Base-by-base conservation (phyloP, 1,140 invertebrate species). In the Cyclargus thomasi region DNA sequence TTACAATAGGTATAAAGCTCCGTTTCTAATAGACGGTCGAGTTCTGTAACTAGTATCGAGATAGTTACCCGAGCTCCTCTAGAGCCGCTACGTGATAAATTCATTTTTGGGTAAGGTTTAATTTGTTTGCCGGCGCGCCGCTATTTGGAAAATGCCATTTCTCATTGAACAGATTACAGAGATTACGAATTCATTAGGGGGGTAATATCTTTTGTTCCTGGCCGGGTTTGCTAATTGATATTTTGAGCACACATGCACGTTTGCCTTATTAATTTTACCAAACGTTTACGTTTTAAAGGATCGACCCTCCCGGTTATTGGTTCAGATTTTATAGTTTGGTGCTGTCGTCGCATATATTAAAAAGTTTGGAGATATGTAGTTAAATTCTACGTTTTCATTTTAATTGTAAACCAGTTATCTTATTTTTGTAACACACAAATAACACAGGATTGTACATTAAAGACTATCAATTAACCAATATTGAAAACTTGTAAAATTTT, bases 141-240 rank as follows among this genome's bases (percentile, higher is more conserved):
- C 80, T 83, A 85, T 86, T 87, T 74, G 79, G 80, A 81, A 86
- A 86, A 85, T 76, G 80, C 84, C 81, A 86, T 90, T 82, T 84
- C 85, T 90, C 87, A 88, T 85, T 86, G 84, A 87, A 87, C 81
- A 86, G 87, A 90, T 90, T 88, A 88, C 80, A 59, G 79, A 86
- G 85, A 88, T 90, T 90, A 88, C 83, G 78, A 88, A 88, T 90
- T 90, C 85, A 90, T 90, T 87, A 86, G 85, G 85, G 85, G 75
- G 70, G 73, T 75, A 74, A 77, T 89, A 85, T 86, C 84, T 86
- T 86, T 85, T 84, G 81, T 81, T 79, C 67, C 67, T 70, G 75
- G 64, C 70, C 55, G 64, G 78, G 72, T 69, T 63, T 64, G 67
- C 76, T 86, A 87, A 86, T 86, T 86, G 82, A 82, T 85, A 86